Base-by-base conservation (phyloP, 2,888 invertebrate species). In the Melipona bicolor region DNA sequence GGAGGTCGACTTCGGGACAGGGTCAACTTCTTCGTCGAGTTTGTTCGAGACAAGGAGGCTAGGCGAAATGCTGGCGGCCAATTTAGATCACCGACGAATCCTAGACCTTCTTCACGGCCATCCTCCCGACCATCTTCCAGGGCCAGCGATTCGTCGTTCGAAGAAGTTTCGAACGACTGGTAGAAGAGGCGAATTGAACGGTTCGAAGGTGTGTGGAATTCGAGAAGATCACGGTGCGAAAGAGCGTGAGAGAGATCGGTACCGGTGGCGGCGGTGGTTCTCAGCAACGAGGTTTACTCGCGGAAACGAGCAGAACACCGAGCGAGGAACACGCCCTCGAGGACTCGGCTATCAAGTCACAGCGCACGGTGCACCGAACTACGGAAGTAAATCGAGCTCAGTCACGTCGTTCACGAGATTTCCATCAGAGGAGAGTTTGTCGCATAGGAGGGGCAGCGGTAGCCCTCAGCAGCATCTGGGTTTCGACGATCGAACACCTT, bases 1-100 rank as follows among this genome's bases (percentile, higher is more conserved):
- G 93, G 93, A 81, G 92, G 90, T 52, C 95, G 96, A 90, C 96
- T 97, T 84, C 96, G 96, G 86, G 97, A 97, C 92, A 96, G 97
- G 90, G 97, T 98, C 90, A 96, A 96, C 89, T 97, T 97, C 94
- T 98, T 97, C 95, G 98, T 90, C 91, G 95, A 91, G 87, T n/a
- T 95, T 93, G 90, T 92, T 87, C 94, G 95, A 89, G 90, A 90
- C 88, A 93, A 65, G 64, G 90, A 77, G 92, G 92, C 43, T 93
- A 95, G 86, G 15, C 79, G 72, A 0, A 71, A 84, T 81, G 91
- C 94, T 88, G 94, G 92, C 88, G 94, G 92, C 9, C 52, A 62
- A 9, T 87, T 79, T 17, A 79, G 83, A 0, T 85, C 83, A n/a
- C 71, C 81, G 0, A 24, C 73, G 3, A 74, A 76, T 78, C 83